Evolutionary conservation across 2,888 invertebrate species (phyloP), one percentile per base, ranked within the genome.

Genomic region (Netelia melanura): DNA sequence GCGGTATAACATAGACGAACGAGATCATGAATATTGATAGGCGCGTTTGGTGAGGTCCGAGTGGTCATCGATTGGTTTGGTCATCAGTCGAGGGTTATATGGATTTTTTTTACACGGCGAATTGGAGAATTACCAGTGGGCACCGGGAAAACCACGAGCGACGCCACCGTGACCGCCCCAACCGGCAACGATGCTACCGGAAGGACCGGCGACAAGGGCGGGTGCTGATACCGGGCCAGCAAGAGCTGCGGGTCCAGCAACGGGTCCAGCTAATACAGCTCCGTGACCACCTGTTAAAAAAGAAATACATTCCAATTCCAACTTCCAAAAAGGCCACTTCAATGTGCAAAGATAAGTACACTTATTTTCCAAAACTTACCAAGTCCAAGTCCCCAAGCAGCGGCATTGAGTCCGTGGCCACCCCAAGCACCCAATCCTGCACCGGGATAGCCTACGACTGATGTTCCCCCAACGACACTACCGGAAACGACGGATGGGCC

Each of bases 141-240:
- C 89, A 23, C 87, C 90, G 3, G 85, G 88, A 64, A 85, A 87
- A 65, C 90, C 90, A n/a, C 88, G 90, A 52, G 90, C 70, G 38
- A 92, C 88, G 58, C 91, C 90, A 58, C 91, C 91, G 71, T 86
- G 87, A 62, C 88, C 89, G 10, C 88, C 89, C 58, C 85, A 83
- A 52, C 93, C 93, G 21, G 93, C 90, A 5, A 91, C 80, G 87
- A 93, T 93, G 86, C 90, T 90, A 44, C 93, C 93, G 25, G 93
- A 93, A 21, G 93, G 93, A 58, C 93, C 93, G 14, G 92, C 92
- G 65, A 94, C 92, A 1, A 93, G 70, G 43, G 92, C 91, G 23
- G 93, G 92, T 1, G 92, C 92, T 8, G 93, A 89, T 38, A 92
- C 65, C 14, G 93, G 93, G 1, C 93, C 93, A 5, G 92, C 86